Evolutionary conservation across 1,140 invertebrate genomes (phyloP), one percentile per base, ranked within the genome.

Genomic region (Lordiphosa mommai): DNA sequence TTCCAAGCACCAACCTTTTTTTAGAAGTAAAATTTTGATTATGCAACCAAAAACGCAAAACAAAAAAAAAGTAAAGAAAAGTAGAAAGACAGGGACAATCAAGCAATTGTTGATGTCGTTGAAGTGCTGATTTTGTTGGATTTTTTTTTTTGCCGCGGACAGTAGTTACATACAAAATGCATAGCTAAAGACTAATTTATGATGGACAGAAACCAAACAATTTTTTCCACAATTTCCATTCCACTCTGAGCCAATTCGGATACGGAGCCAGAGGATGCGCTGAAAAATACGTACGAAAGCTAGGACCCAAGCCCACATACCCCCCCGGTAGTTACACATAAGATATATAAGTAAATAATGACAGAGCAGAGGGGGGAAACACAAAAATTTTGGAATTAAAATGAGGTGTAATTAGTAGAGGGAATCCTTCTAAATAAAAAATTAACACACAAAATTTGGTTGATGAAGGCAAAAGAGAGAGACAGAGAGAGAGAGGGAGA

Each of bases 1-100:
- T 58, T 72, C 77, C 77, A 84, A 84, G 72, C 77, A 84, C 77
- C 77, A 84, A 66, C 70, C 74, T 64, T n/a, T n/a, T n/a, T n/a
- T 48, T 55, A 58, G 56, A 51, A 46, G 34, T 61, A 37, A 58
- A 43, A 68, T 61, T 61, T 63, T 63, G 41, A 67, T 63, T 68
- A 49, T 70, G 68, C 61, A 50, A 56, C 60, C 43, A 67, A 53
- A 63, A 63, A 46, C 23, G 33, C 9, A 16, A 29, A 32, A 50
- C 37, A 51, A 17, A 17, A 40, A 32, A 44, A 61, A 37, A 23
- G 29, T 30, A 48, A 48, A 43, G 36, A 48, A 27, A 51, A 46
- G n/a, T 30, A 17, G 23, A 46, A 38, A 55, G 53, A 52, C 58
- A 55, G 33, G 32, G 50, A 60, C 10, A 37, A 49, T 27, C 47